phyloP scores from a whole-genome alignment of 2,797 vertebrate genomes.

The Halcyon chelicuti region DNA sequence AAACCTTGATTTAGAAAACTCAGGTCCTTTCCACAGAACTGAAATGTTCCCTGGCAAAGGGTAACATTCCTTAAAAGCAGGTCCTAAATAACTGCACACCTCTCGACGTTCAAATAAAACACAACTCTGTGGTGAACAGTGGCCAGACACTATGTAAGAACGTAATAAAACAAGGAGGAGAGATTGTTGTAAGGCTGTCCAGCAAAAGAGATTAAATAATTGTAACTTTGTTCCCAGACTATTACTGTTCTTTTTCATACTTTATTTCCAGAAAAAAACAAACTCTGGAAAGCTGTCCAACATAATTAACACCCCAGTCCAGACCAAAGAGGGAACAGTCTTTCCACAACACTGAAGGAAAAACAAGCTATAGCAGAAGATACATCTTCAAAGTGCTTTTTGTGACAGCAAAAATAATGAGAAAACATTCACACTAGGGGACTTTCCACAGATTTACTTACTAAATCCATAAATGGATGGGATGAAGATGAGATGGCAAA shows the following conservation, averaged over 20 bases:
- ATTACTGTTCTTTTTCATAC: not conserved
- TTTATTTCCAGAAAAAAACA: not conserved
- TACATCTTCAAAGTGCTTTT: not conserved
- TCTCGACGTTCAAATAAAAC: conserved; percentile 47
- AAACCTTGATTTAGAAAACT: not conserved
- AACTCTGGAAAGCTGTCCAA: not conserved
- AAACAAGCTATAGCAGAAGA: not conserved
- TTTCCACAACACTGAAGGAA: not conserved
- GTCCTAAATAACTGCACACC: conserved; percentile 58
- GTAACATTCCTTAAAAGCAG: conserved; percentile 32
- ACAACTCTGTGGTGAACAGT: not conserved
- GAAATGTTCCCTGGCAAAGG: conserved; percentile 17
- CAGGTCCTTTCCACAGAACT: not conserved
- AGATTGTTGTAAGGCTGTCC: not conserved
- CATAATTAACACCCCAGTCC: not conserved
- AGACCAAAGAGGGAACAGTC: not conserved
- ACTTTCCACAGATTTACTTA: not conserved
- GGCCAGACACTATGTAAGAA: conserved; percentile 14
- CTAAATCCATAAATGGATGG: not conserved
- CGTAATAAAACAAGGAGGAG: conserved; percentile 16
- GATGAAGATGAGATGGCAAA: rapidly evolving
- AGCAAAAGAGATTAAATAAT: not conserved
- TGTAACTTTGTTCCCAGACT: not conserved
- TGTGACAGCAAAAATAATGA: not conserved
- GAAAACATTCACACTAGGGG: not conserved